Evolutionary conservation across 2,888 invertebrate genomes (phyloP), one percentile per base, ranked within the genome.

Genomic region (Drosophila putrida): DNA sequence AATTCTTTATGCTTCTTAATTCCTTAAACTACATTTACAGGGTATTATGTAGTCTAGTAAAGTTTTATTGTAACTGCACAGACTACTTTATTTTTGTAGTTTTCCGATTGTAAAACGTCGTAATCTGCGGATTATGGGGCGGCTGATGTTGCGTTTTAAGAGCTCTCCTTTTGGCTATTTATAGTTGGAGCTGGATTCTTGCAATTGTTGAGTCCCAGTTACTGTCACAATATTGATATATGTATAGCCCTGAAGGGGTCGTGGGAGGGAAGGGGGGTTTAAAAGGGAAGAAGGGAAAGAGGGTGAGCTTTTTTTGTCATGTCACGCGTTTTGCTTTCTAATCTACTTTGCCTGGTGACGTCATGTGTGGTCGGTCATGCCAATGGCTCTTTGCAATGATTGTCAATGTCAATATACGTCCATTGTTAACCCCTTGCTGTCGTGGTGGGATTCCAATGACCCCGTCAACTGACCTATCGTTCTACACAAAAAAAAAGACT

Each of bases 351-450:
- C 31, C 39, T 28, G 67, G 47, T 82, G 89, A 87, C 89, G 88
- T 82, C 89, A 82, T 64, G 35, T 15, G 25, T 43, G 43, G 33
- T 46, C 57, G 43, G 33, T 46, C 57, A 57, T 36, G 27, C 15
- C 46, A 57, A 46, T 46, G 44, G 8, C 28, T 44, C 35, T 20
- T 20, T 65, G 54, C 59, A 66, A 64, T 71, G 85, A 82, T 66
- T 89, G 88, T 70, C 82, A 82, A 87, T 89, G 82, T 89, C 82
- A 87, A 67, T 71, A 69, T 15, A 60, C 41, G 51, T 41, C 33
- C 70, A 64, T 73, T 78, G 66, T 87, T 82, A 84, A 84, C 74
- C 88, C 88, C 82, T 81, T 87, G 67, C n/a, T 33, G 50, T 36
- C 39, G 27, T 46, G 33, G 13, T 27, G n/a, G 31, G 25, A 13